A percentile compares a stretch with the other conserved stretches of the same genome.
These are phyloP conservation scores for Diogma glabrata DNA, from an alignment of 2,888 invertebrate species.

Conservation along the genomic window DNA sequence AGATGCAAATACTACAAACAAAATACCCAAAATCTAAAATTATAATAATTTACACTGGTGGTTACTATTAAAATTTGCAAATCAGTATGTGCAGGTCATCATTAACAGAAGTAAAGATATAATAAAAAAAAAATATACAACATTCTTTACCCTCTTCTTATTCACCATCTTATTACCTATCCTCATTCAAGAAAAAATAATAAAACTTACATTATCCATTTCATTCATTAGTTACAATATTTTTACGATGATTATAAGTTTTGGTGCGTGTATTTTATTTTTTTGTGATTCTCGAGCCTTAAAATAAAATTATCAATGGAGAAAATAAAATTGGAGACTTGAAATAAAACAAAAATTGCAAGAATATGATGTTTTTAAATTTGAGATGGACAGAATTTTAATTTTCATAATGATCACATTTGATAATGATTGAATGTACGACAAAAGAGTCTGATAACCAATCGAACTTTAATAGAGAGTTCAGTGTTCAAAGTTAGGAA, in stretches of 20 bases:
- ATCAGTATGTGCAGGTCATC: constrained; percentile 3
- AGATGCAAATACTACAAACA: constrained; percentile 2
- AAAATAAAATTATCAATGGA: no score
- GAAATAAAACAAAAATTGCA: no score
- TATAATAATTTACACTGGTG: constrained; percentile 7
- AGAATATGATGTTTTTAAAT: no score
- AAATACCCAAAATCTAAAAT: constrained; percentile 1
- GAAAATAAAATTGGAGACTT: no score
- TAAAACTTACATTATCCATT: constrained; percentile 8
- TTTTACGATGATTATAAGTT: constrained; percentile 9
- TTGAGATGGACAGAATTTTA: no score
- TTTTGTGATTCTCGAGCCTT: constrained; percentile 3
- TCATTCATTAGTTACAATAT: constrained; percentile 9
- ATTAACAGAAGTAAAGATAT: constrained; percentile 4
- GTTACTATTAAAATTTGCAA: constrained; percentile 8
- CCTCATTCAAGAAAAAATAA: neutral
- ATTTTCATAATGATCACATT: no score
- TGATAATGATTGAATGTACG: no score
- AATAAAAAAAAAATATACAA: neutral
- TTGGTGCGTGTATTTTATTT: constrained; percentile 7
- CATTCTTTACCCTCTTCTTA: constrained; percentile 2
- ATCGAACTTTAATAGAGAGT: no score
- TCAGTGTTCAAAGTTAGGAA: no score
- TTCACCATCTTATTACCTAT: neutral
- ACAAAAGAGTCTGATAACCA: no score